Evolutionary conservation across 2,797 vertebrate species (phyloP), one percentile per base, ranked within the genome.

Genomic region (Phylloscopus collybita): DNA sequence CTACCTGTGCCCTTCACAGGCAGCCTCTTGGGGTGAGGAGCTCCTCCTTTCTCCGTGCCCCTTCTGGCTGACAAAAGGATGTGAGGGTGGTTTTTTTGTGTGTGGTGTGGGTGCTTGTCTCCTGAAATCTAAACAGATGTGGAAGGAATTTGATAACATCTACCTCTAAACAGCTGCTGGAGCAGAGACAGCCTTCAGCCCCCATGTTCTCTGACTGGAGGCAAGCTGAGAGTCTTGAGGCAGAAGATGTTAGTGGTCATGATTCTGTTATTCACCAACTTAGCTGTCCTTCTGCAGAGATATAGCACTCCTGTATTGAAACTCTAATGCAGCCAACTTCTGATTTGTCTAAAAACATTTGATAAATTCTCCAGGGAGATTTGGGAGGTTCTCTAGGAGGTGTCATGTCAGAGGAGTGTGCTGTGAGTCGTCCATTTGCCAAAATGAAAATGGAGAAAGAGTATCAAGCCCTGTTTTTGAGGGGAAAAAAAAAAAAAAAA

Each of bases 21-120:
- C 61, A 80, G 71, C 64, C 74, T 69, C 62, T 16, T 42, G 80
- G 86, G 64, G 47, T 3, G 1, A 74, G 90, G 60, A 65, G 57
- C 74, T 93, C 29, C 42, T 88, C 5, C 38, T 57, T 81, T 65
- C 75, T 79, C 51, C 21, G 32, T 4, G 17, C 32, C 64, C 45
- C 44, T 92, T 82, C 13, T 87, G 74, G 16, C 81, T 86, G 88
- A 76, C 64, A 73, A 21, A 86, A 82, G 61, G 88, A 40, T 88
- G 50, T 32, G 64, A 94, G 67, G 47, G 30, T 91, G 72, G 2
- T 16, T 71, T 86, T 92, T 75, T 19, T 80, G 21, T 88, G 34
- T 81, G 47, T 88, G 85, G 6, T 93, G 89, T 83, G 73, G 85
- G 49, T 80, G 23, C 76, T 79, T 70, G 53, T 92, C 85, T 94